Percentiles rank a stretch among this genome's conserved stretches.
phyloP scores from a whole-genome alignment of 1,140 invertebrate species.

The Ladona fulva region DNA sequence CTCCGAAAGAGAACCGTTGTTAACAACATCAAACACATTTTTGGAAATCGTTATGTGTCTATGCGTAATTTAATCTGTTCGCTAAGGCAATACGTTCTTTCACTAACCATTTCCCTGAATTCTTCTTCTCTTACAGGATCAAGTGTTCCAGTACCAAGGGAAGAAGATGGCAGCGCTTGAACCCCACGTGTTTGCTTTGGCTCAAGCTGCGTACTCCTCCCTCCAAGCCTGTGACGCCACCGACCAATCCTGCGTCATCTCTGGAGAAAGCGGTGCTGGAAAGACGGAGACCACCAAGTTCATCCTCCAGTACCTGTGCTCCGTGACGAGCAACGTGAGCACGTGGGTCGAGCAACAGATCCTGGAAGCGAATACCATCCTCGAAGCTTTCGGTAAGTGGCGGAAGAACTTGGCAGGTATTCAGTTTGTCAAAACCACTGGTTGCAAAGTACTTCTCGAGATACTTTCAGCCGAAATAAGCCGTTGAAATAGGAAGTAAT shows the following conservation, averaged over 20 bases:
- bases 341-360: conserved; percentile 93
- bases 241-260: conserved; percentile 91
- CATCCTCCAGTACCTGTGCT: conserved; percentile 89
- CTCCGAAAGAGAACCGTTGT: too few species aligned
- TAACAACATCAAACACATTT: too few species aligned
- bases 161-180: conserved; percentile 70
- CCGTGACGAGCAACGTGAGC: conserved; percentile 79
- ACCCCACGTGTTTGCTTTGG: conserved; percentile 84
- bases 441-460: too few species aligned
- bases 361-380: conserved; percentile 84
- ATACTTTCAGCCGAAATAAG: too few species aligned
- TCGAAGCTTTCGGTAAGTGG: conserved; percentile 78
- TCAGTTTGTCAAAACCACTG: too few species aligned
- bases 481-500: too few species aligned
- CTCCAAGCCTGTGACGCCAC: conserved; percentile 41
- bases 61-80: too few species aligned
- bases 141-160: conserved; percentile 69
- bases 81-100: too few species aligned
- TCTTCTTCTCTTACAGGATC: conserved; percentile 45
- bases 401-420: background rate
- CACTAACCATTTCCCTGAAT: too few species aligned
- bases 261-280: conserved; percentile 94
- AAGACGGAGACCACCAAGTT: conserved; percentile 96
- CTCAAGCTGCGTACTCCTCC: conserved; percentile 76
- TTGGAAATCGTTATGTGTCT: too few species aligned